Evolutionary conservation across 2,888 invertebrate genomes (phyloP).

Genomic region (Dicranocentrus wangi): DNA sequence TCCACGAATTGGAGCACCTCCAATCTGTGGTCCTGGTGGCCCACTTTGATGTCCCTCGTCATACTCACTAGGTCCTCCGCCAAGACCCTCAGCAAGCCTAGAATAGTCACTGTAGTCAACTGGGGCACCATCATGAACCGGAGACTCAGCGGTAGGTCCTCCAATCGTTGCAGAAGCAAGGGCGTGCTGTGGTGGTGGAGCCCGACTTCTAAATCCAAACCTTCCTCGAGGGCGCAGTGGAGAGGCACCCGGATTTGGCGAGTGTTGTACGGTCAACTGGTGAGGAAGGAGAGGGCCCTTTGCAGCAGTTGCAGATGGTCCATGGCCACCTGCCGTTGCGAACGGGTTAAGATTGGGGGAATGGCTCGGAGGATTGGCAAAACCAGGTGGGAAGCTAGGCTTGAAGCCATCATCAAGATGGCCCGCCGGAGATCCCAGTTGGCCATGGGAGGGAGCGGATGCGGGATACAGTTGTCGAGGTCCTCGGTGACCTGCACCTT

Average conservation of each 20-base stretch:
- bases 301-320: constrained; percentile 25
- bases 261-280: constrained; percentile 37
- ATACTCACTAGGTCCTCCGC: neutral
- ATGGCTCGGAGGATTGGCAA: constrained; percentile 54
- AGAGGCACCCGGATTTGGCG: constrained; percentile 2
- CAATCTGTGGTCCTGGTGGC: neutral
- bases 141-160: constrained; percentile 19
- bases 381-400: constrained; percentile 59
- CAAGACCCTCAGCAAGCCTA: neutral
- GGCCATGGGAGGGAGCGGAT: neutral
- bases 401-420: constrained; percentile 56
- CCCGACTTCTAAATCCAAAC: constrained; percentile 13
- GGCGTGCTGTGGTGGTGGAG: constrained; percentile 21
- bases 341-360: constrained; percentile 62
- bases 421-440: constrained; percentile 52
- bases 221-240: constrained; percentile 26
- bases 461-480: constrained; percentile 28
- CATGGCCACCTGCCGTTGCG: constrained; percentile 46
- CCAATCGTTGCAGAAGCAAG: constrained; percentile 16
- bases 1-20: constrained; percentile 34
- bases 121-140: constrained; percentile 24
- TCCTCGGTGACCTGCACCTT: constrained; percentile 22
- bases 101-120: constrained; percentile 23
- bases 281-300: constrained; percentile 51
- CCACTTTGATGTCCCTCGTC: neutral